These are phyloP conservation scores for Pedionomus torquatus DNA, from an alignment of 2,113 vertebrate species.

Conservation along the genomic window DNA sequence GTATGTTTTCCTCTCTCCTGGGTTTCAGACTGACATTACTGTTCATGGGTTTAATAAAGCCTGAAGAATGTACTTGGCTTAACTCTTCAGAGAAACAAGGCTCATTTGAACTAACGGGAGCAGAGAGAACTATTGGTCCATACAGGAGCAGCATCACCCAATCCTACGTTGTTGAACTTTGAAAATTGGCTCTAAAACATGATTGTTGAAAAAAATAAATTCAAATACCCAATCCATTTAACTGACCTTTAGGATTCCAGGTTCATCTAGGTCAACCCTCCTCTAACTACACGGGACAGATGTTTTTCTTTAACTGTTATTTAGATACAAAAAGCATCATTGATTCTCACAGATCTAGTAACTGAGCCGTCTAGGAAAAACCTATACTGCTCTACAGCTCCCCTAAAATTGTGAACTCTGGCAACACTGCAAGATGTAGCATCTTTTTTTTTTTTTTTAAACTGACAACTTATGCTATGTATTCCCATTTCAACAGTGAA, in stretches of 20 bases:
- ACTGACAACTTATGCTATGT: neutral
- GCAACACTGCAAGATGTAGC: neutral
- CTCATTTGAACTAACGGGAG: neutral
- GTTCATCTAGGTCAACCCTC: neutral
- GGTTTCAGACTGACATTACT: slow-evolving; percentile 21
- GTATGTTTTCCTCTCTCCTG: neutral
- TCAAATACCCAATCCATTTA: neutral
- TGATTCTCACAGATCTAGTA: neutral
- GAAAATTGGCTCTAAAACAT: neutral
- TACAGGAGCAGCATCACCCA: neutral
- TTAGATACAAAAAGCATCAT: neutral
- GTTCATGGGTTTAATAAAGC: slow-evolving; percentile 32
- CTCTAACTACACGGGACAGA: neutral
- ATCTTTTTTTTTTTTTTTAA: neutral
- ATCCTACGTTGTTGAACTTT: neutral
- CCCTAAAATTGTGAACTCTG: neutral
- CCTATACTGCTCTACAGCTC: neutral
- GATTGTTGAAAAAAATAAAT: neutral
- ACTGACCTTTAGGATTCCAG: neutral
- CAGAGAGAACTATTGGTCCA: neutral
- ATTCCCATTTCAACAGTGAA: neutral
- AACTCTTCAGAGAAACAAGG: neutral
- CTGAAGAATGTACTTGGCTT: neutral
- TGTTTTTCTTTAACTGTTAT: neutral
- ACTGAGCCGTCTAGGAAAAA: neutral